Conservation (phyloP, 2,113 vertebrate genomes). For the Bubo blakistoni region DNA sequence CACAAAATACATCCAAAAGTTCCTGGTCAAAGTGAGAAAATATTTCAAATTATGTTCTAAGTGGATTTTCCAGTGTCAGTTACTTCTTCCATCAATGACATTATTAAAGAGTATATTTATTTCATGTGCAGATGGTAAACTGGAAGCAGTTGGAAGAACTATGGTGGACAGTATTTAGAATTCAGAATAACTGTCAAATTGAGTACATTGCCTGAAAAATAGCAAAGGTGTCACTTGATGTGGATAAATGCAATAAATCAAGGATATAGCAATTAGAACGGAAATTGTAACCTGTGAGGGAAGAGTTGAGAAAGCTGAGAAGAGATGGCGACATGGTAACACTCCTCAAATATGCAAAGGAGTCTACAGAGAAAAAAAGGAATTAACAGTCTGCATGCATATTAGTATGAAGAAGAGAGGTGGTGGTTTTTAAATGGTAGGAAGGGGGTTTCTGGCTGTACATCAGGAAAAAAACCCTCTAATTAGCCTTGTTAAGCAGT, state of each 20-base stretch:
- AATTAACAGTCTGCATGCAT: accelerated
- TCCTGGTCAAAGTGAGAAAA: background rate
- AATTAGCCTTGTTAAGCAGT: background rate
- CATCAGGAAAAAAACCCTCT: background rate
- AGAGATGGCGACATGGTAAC: background rate
- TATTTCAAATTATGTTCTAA: background rate
- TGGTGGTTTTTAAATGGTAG: background rate
- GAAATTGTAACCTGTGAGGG: background rate
- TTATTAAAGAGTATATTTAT: background rate
- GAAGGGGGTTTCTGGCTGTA: background rate
- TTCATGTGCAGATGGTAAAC: background rate
- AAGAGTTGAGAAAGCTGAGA: background rate
- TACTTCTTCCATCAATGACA: background rate
- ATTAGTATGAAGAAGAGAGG: background rate
- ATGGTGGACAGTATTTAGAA: background rate
- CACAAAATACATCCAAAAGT: background rate
- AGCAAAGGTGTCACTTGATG: background rate
- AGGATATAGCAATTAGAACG: background rate
- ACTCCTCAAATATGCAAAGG: background rate
- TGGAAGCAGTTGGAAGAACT: background rate
- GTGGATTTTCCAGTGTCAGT: background rate
- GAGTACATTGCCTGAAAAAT: background rate
- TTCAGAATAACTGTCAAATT: background rate
- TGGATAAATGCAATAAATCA: background rate
- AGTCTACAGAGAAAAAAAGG: background rate